Evolutionary conservation across 2,888 invertebrate genomes (phyloP).

Genomic region (Lithophane ornitopus): DNA sequence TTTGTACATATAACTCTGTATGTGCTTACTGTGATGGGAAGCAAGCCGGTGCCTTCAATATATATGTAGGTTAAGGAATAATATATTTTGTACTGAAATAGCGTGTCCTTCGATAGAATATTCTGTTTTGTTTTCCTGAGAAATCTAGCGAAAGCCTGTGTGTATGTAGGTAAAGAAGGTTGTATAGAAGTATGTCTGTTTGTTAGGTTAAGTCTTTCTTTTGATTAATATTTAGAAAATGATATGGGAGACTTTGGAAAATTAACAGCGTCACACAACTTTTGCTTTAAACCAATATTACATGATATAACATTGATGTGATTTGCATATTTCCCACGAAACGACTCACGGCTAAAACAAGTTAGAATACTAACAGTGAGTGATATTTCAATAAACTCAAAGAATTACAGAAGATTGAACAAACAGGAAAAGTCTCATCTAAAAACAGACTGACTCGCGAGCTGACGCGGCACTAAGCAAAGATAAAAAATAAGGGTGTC

Average conservation of each 20-base stretch:
- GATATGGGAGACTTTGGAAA: background rate
- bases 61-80: slow-evolving; percentile 35
- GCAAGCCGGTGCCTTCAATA: slow-evolving; percentile 30
- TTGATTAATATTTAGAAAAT: background rate
- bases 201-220: background rate
- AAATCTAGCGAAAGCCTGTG: background rate
- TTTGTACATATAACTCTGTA: slow-evolving; percentile 46
- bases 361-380: background rate
- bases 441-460: slow-evolving; percentile 57
- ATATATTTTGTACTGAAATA: slow-evolving; percentile 27
- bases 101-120: slow-evolving; percentile 18
- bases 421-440: slow-evolving; percentile 61
- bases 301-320: too few relatives aligned
- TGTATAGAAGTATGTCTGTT: background rate
- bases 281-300: background rate
- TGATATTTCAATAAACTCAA: slow-evolving; percentile 1
- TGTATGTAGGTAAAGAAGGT: too few relatives aligned
- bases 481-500: slow-evolving; percentile 62
- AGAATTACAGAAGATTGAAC: slow-evolving; percentile 41
- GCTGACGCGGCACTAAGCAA: slow-evolving; percentile 60
- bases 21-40: slow-evolving; percentile 33
- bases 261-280: too few relatives aligned
- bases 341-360: background rate
- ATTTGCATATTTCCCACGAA: background rate
- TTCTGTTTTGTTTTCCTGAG: slow-evolving; percentile 40